Evolutionary conservation across 2,113 vertebrate genomes (phyloP).

Genomic region (Stegastes partitus): DNA sequence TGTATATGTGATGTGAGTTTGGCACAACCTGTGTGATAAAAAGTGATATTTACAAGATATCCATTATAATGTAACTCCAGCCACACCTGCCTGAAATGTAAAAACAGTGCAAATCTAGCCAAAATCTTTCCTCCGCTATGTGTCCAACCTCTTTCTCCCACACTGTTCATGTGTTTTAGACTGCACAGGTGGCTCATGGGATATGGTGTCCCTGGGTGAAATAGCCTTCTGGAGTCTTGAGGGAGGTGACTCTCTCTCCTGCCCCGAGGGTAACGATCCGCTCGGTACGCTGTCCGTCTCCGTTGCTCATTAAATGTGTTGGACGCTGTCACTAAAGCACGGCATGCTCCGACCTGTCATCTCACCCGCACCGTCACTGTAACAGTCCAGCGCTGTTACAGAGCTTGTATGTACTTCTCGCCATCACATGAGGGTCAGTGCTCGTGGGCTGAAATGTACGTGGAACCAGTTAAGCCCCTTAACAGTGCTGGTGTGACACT

Average conservation of each 20-base stretch:
- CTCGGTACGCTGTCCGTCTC: constrained; percentile 50
- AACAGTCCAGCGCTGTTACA: constrained; percentile 32
- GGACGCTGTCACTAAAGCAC: constrained; percentile 59
- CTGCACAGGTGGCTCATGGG: constrained; percentile 81
- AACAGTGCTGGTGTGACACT: constrained; percentile 67
- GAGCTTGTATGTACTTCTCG: constrained; percentile 27
- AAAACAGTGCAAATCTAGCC: constrained; percentile 6
- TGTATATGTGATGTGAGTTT: not conserved
- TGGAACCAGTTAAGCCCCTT: constrained; percentile 73
- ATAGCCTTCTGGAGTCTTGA: constrained; percentile 88
- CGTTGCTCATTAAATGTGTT: constrained; percentile 53
- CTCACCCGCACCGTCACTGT: constrained; percentile 41
- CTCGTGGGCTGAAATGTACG: constrained; percentile 26
- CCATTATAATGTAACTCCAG: constrained; percentile 5
- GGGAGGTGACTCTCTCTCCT: constrained; percentile 82
- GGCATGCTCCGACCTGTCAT: constrained; percentile 69
- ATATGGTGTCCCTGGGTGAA: constrained; percentile 84
- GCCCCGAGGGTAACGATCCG: constrained; percentile 77
- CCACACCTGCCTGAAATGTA: not conserved
- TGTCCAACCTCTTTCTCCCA: constrained; percentile 40
- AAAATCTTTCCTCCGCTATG: constrained; percentile 2
- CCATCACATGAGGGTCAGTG: constrained; percentile 49
- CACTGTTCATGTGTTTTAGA: constrained; percentile 79
- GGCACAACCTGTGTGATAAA: not conserved
- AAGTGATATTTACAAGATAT: not conserved